These are phyloP conservation scores for Lytechinus variegatus DNA, from an alignment of 35 echinoderm and acorn worm genomes.

Conservation along the genomic window DNA sequence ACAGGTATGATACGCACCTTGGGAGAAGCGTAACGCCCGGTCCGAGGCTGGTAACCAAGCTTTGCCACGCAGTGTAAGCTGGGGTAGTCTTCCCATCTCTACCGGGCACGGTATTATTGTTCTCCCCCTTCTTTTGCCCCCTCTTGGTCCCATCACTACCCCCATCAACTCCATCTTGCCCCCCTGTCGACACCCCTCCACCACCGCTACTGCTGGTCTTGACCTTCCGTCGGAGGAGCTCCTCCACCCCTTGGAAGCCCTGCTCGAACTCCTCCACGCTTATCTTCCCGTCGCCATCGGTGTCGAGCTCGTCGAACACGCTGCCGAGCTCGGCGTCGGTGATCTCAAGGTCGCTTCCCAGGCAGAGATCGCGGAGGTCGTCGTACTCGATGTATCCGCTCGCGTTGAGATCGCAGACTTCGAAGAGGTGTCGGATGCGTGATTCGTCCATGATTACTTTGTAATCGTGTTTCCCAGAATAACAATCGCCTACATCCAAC, in stretches of 20 bases:
- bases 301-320: constrained; percentile 92
- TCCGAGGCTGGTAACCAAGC: not conserved
- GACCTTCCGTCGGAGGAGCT: constrained; percentile 65
- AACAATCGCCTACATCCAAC: not conserved
- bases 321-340: constrained; percentile 67
- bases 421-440: constrained; percentile 81
- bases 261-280: constrained; percentile 69
- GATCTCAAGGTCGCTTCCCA: constrained; percentile 69
- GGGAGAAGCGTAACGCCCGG: not conserved
- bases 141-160: not conserved
- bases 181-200: not conserved
- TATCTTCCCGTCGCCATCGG: constrained; percentile 78
- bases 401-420: constrained; percentile 87
- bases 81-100: not conserved
- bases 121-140: not conserved
- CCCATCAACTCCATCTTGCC: not conserved
- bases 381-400: constrained; percentile 95
- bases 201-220: not conserved
- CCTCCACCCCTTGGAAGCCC: constrained; percentile 83
- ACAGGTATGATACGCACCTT: constrained; percentile 4
- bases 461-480: not conserved
- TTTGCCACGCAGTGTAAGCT: not conserved
- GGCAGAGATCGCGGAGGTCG: constrained; percentile 80
- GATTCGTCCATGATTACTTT: constrained; percentile 59
- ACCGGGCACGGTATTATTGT: not conserved